Evolutionary conservation across 2,888 invertebrate genomes (phyloP).

Genomic region (Melanostoma mellinum): DNA sequence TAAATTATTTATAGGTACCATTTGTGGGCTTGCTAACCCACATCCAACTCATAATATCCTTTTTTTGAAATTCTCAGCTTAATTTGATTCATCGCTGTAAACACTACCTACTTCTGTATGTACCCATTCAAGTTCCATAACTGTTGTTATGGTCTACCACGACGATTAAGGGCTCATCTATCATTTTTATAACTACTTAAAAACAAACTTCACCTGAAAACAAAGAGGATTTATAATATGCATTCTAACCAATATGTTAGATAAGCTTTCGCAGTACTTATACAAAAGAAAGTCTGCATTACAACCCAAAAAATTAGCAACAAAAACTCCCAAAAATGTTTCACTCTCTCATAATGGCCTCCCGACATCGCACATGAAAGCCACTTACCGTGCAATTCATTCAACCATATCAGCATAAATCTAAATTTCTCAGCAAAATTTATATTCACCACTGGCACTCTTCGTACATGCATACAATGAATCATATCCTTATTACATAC

Average conservation of each 20-base stretch:
- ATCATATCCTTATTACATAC: constrained; percentile 71
- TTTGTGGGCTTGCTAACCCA: too few relatives aligned
- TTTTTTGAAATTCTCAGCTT: neutral
- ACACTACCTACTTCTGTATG: neutral
- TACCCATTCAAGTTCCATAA: neutral
- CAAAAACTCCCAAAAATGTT: constrained; percentile 15
- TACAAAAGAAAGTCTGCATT: constrained; percentile 1
- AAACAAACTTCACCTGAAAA: constrained; percentile 37
- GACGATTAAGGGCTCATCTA: constrained; percentile 25
- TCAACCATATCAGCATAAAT: constrained; percentile 69
- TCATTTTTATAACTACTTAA: constrained; percentile 42
- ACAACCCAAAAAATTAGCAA: neutral
- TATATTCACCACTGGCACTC: constrained; percentile 62
- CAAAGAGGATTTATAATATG: constrained; percentile 17
- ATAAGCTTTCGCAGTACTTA: constrained; percentile 13
- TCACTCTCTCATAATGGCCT: constrained; percentile 42
- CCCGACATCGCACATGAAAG: constrained; percentile 60
- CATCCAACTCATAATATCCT: neutral
- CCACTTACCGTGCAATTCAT: constrained; percentile 71
- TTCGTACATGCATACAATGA: constrained; percentile 65
- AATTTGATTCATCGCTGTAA: neutral
- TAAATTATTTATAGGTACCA: too few relatives aligned
- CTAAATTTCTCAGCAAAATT: constrained; percentile 66
- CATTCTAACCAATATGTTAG: constrained; percentile 1
- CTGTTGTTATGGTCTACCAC: neutral